Evolutionary conservation across 2,797 vertebrate genomes (phyloP).

Genomic region (Microctenopoma lineatum): DNA sequence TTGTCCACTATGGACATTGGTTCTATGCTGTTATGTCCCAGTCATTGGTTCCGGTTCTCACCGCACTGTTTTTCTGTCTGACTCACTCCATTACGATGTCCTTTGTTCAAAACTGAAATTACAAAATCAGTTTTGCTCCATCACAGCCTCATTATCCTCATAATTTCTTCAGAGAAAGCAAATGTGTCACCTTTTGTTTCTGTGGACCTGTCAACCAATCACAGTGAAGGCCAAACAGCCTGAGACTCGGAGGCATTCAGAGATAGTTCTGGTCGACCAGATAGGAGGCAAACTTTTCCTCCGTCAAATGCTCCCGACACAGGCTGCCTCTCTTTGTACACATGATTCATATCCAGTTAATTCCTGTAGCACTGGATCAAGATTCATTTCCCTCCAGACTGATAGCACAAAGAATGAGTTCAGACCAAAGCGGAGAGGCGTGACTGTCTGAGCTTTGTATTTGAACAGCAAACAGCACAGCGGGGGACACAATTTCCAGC

Average conservation of each 20-base stretch:
- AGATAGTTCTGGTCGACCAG: conserved; percentile 29
- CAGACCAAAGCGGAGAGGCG: conserved; percentile 66
- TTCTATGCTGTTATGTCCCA: not conserved
- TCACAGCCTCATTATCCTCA: conserved; percentile 2
- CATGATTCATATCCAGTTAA: conserved; percentile 56
- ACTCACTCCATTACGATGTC: not conserved
- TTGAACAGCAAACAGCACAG: conserved; percentile 71
- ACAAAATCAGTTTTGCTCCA: conserved; percentile 2
- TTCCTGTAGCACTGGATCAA: conserved; percentile 56
- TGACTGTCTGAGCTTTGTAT: conserved; percentile 71
- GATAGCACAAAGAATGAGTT: conserved; percentile 56
- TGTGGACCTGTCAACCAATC: conserved; percentile 22
- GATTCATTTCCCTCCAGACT: conserved; percentile 60
- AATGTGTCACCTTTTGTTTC: conserved; percentile 15
- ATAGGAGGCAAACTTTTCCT: conserved; percentile 31
- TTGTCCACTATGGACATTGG: not conserved
- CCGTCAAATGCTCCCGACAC: conserved; percentile 32
- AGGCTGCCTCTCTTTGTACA: conserved; percentile 32
- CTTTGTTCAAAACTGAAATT: not conserved
- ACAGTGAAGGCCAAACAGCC: conserved; percentile 27
- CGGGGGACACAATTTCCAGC: conserved; percentile 64
- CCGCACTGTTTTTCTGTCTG: conserved; percentile 2
- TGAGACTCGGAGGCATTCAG: conserved; percentile 23
- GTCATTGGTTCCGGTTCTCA: not conserved
- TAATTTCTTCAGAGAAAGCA: conserved; percentile 24